Base-by-base conservation (phyloP, 2,113 vertebrate species). In the Zapornia atra region DNA sequence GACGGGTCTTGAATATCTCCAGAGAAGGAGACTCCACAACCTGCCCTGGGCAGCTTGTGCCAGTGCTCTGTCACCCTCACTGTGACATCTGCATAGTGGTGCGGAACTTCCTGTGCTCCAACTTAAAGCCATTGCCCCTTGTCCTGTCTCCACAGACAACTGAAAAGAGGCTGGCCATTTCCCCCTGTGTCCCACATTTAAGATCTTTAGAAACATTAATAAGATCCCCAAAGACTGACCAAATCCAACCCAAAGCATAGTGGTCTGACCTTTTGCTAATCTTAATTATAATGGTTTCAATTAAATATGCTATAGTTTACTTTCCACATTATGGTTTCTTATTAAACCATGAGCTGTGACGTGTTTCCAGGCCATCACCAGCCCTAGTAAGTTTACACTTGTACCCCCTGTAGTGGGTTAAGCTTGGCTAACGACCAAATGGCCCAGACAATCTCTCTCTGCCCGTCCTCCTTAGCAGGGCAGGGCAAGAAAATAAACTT, bases 371-470 rank as follows among this genome's bases (percentile, higher is more conserved):
- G n/a, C 5, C 16, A 12, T 25, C 14, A 46, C 2, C 10, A 71
- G 3, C 11, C 21, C 50, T 50, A n/a, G 8, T 1, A 65, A 14
- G 2, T 60, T 36, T 65, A 60, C 12, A 42, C 4, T 56, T 36
- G 9, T 69, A 15, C 11, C 13, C 63, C 42, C 42, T 75, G 0
- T 5, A 2, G 8, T 28, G 6, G 19, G 7, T 65, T 73, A 83
- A 51, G 5, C 8, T 25, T 65, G 48, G 13, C 10, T 46, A 31
- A 59, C 11, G 7, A 15, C 11, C 31, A 54, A 88, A 44, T 2
- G 3, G 2, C 3, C 21, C n/a, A 85, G 24, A 5, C 1, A 0
- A 6, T 64, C 3, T 57, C 28, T 68, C 15, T 33, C 19, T 51
- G 13, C 1, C 36, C 2, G 4, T 69, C 2, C 16, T 51, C 18